Evolutionary conservation across 37 sponge, comb jelly and placozoan species (phyloP).

Genomic region (Oopsacas minuta): DNA sequence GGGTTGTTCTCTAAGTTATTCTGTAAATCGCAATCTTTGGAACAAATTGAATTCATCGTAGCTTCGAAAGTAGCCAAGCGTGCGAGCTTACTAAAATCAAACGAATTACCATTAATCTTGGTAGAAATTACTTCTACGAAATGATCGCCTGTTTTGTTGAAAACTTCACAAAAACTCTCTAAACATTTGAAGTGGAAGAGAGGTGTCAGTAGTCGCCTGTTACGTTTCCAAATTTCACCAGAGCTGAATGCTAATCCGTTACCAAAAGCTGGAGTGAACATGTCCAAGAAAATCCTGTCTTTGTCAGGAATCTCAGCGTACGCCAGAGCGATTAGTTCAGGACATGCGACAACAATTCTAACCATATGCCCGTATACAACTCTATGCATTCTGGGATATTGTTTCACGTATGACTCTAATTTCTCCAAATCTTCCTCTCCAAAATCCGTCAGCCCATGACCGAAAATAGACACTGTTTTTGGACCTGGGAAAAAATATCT

Average conservation of each 20-base stretch:
- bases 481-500: not conserved
- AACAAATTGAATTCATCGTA: not conserved
- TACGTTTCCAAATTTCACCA: constrained; percentile 11
- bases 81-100: not conserved
- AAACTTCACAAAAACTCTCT: not conserved
- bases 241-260: not conserved
- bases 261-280: not conserved
- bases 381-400: not conserved
- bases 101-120: not conserved
- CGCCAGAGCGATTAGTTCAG: not conserved
- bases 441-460: not conserved
- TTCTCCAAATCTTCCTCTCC: not conserved
- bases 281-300: not conserved
- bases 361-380: not conserved
- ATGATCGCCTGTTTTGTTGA: not conserved
- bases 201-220: not conserved
- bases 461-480: not conserved
- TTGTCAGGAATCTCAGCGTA: not conserved
- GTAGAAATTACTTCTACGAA: not conserved
- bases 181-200: not conserved
- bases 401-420: not conserved
- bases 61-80: not conserved
- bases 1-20: not conserved
- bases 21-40: not conserved
- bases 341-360: not conserved